Conservation (phyloP, 2,888 invertebrate species). For the Meganola albula region DNA sequence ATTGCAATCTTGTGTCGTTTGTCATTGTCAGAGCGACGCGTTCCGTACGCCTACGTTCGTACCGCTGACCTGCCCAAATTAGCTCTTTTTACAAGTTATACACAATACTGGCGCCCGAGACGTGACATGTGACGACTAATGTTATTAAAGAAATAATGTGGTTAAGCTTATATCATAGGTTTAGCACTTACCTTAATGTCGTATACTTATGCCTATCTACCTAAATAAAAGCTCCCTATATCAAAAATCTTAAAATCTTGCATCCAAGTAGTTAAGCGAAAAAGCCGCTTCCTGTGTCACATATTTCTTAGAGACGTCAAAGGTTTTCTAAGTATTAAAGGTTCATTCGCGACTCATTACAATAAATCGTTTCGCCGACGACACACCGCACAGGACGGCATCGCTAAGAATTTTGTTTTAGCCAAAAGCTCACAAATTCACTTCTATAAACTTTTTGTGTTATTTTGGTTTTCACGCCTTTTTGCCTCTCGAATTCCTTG, state of each 20-base stretch:
- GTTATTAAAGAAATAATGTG: not conserved
- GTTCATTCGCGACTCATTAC: conserved; percentile 66
- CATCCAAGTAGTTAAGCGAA: not conserved
- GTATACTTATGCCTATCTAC: no score
- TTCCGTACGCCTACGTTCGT: conserved; percentile 54
- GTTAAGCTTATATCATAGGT: no score
- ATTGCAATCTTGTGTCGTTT: conserved; percentile 87
- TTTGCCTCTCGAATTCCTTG: conserved; percentile 71
- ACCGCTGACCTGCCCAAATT: conserved; percentile 64
- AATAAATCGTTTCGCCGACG: conserved; percentile 68
- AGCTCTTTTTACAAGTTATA: conserved; percentile 35
- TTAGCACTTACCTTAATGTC: no score
- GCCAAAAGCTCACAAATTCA: conserved; percentile 77
- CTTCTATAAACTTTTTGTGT: conserved; percentile 72
- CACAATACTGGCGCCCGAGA: conserved; percentile 9
- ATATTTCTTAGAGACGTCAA: conserved; percentile 64
- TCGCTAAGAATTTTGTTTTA: conserved; percentile 75
- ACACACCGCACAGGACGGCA: conserved; percentile 78
- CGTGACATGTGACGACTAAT: not conserved
- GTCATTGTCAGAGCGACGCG: conserved; percentile 81
- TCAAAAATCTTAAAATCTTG: no score
- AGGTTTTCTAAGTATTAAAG: conserved; percentile 63
- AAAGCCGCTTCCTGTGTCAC: conserved; percentile 32
- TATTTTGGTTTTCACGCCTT: conserved; percentile 77
- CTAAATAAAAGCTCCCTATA: no score